These are phyloP conservation scores for Periophthalmus modestus DNA, from an alignment of 2,113 vertebrate species.

Conservation along the genomic window DNA sequence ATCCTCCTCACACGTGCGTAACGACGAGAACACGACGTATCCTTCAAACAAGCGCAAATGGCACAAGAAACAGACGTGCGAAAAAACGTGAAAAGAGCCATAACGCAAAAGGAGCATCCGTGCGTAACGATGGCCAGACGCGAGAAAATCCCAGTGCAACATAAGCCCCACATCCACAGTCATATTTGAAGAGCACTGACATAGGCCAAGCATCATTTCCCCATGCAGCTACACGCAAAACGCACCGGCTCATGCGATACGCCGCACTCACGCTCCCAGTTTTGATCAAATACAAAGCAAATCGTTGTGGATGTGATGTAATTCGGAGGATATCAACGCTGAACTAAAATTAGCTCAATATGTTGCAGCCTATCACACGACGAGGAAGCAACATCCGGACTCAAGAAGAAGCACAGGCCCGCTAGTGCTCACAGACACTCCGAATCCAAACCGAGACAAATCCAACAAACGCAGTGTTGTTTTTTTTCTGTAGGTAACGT, in stretches of 20 bases:
- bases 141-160: conserved; percentile 15
- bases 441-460: conserved; percentile 18
- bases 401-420: conserved; percentile 47
- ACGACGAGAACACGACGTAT: not conserved
- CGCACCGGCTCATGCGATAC: not conserved
- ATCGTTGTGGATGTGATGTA: not conserved
- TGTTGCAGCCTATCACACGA: conserved; percentile 11
- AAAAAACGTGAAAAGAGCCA: not conserved
- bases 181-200: conserved; percentile 26
- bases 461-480: not conserved
- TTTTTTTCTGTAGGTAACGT: not conserved
- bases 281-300: accelerated
- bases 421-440: not conserved
- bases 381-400: conserved; percentile 21
- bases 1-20: not conserved
- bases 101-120: conserved; percentile 16
- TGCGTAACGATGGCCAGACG: conserved; percentile 20
- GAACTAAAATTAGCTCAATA: not conserved
- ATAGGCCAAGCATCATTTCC: conserved; percentile 62
- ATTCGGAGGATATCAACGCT: not conserved
- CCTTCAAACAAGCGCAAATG: not conserved
- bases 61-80: conserved; percentile 2
- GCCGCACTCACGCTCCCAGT: accelerated
- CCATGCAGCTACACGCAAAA: conserved; percentile 18
- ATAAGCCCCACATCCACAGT: conserved; percentile 34